These are phyloP conservation scores for Seriola aureovittata DNA, from an alignment of 2,113 vertebrate species.

Conservation along the genomic window DNA sequence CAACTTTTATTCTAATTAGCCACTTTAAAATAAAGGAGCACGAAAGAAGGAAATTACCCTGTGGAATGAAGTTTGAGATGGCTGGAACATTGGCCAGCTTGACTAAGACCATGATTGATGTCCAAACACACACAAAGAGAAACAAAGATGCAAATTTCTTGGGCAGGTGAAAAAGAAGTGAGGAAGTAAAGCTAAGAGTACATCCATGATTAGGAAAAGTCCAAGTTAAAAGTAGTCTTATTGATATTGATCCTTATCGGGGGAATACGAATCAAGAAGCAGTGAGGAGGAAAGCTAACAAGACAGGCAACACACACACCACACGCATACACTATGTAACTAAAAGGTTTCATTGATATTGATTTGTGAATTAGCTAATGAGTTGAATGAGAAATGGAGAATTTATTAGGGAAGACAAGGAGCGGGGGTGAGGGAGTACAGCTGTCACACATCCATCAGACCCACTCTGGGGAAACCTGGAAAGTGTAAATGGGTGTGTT, in stretches of 20 bases:
- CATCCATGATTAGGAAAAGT: background rate
- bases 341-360: slow-evolving; percentile 64
- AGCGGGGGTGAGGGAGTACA: slow-evolving; percentile 8
- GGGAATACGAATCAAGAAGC: slow-evolving; percentile 1
- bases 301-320: background rate
- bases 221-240: slow-evolving; percentile 11
- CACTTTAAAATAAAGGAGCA: background rate
- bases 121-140: background rate
- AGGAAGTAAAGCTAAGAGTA: background rate
- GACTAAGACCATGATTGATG: background rate
- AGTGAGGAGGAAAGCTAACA: background rate
- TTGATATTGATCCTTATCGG: slow-evolving; percentile 34
- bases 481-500: background rate
- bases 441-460: slow-evolving; percentile 54
- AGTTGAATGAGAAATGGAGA: slow-evolving; percentile 59
- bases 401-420: slow-evolving; percentile 57
- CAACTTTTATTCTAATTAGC: background rate
- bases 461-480: slow-evolving; percentile 19
- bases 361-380: slow-evolving; percentile 79
- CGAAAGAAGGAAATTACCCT: background rate
- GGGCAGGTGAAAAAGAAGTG: background rate
- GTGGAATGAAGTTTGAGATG: background rate
- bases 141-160: background rate
- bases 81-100: background rate
- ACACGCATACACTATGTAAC: background rate